phyloP scores from a whole-genome alignment of 2,888 invertebrate species.

The Caenorhabditis plicata region DNA sequence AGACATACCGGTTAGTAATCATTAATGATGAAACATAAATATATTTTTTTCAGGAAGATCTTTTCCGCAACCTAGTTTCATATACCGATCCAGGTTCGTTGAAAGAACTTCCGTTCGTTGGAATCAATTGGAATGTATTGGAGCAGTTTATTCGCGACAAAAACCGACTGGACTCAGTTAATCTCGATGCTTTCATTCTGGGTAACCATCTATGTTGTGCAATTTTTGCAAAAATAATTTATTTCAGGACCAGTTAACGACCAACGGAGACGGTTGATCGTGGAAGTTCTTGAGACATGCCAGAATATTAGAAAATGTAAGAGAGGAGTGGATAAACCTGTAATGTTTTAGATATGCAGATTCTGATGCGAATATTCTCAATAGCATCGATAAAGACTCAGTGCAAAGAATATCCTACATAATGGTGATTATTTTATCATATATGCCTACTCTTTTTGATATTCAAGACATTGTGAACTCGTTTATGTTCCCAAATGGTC shows the following conservation, averaged over 20 bases:
- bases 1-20: conserved; percentile 10
- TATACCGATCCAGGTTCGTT: conserved; percentile 12
- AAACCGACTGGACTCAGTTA: too few species aligned
- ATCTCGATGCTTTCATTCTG: too few species aligned
- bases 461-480: conserved; percentile 12
- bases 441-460: conserved; percentile 9
- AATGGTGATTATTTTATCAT: conserved; percentile 7
- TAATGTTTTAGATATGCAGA: not conserved
- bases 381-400: conserved; percentile 12
- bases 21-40: not conserved
- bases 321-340: not conserved
- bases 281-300: conserved; percentile 15
- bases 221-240: too few species aligned
- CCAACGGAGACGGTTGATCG: conserved; percentile 12
- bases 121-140: conserved; percentile 13
- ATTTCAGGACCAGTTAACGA: too few species aligned
- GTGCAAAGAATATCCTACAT: conserved; percentile 6
- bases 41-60: conserved; percentile 8
- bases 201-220: too few species aligned
- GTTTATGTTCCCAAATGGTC: conserved; percentile 19
- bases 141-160: not conserved
- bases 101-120: not conserved
- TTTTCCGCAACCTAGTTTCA: conserved; percentile 7
- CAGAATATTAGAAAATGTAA: conserved; percentile 16
- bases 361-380: too few species aligned